Conservation (phyloP, 2,888 invertebrate genomes). For the Drosophila birchii region DNA sequence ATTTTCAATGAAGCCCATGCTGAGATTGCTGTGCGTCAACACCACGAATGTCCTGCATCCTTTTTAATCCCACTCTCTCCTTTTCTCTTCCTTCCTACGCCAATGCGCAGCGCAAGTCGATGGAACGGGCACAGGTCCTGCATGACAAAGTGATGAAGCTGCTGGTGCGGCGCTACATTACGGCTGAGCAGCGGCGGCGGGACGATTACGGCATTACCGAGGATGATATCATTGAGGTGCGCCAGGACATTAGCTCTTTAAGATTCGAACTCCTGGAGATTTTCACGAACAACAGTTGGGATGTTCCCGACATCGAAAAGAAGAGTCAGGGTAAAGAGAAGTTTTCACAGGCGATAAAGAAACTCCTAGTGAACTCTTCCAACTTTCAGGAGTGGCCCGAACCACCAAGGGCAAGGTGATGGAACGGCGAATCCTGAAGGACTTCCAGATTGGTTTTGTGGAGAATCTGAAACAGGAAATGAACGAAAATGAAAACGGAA, state of each 20-base stretch:
- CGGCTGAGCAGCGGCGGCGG: constrained; percentile 93
- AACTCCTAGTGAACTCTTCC: neutral
- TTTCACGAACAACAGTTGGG: constrained; percentile 94
- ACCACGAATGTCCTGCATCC: constrained; percentile 15
- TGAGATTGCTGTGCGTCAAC: constrained; percentile 43
- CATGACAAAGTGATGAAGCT: constrained; percentile 95
- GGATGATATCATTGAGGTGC: constrained; percentile 98
- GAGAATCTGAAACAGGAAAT: constrained; percentile 92
- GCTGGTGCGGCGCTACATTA: constrained; percentile 95
- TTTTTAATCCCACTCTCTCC: constrained; percentile 10
- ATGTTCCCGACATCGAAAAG: constrained; percentile 91
- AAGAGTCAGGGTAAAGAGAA: constrained; percentile 84
- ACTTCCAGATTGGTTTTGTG: constrained; percentile 95
- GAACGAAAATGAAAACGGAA: constrained; percentile 88
- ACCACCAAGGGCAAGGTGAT: constrained; percentile 90
- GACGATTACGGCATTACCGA: constrained; percentile 97
- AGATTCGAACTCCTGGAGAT: constrained; percentile 97
- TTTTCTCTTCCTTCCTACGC: neutral
- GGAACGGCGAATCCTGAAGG: constrained; percentile 93
- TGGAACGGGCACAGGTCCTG: constrained; percentile 89
- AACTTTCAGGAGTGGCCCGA: constrained; percentile 88
- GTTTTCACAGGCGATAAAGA: neutral
- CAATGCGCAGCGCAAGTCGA: constrained; percentile 89
- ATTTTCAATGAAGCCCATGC: constrained; percentile 74
- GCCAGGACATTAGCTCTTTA: constrained; percentile 98